phyloP scores from a whole-genome alignment of 2,113 vertebrate species.

The Trichechus manatus region DNA sequence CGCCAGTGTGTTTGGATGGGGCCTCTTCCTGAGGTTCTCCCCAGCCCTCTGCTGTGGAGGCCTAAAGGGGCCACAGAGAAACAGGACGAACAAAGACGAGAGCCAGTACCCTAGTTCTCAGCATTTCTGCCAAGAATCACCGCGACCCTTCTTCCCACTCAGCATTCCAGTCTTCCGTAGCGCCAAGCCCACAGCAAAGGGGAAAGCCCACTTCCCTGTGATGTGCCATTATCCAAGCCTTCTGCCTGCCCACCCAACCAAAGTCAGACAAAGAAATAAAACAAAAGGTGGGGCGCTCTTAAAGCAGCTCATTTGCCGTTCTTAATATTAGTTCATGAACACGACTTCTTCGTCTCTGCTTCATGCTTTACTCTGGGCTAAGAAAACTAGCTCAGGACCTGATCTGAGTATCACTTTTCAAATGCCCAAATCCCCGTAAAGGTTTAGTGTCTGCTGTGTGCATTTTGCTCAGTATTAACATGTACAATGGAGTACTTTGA shows the following conservation, averaged over 20 bases:
- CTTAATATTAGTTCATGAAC: slow-evolving; percentile 46
- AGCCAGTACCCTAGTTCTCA: background rate
- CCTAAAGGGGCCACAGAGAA: background rate
- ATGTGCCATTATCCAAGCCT: slow-evolving; percentile 61
- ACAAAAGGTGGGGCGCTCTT: slow-evolving; percentile 51
- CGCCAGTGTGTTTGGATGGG: background rate
- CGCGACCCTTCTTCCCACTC: slow-evolving; percentile 65
- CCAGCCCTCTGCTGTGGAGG: background rate
- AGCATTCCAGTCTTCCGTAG: slow-evolving; percentile 36
- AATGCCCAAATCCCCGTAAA: slow-evolving; percentile 92
- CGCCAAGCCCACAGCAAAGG: slow-evolving; percentile 66
- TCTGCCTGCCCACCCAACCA: slow-evolving; percentile 55
- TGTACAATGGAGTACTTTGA: slow-evolving; percentile 93
- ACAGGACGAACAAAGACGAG: background rate
- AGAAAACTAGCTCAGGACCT: slow-evolving; percentile 87
- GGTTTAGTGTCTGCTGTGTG: slow-evolving; percentile 93
- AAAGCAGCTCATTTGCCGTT: background rate
- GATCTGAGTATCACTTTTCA: slow-evolving; percentile 92
- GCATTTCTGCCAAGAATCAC: slow-evolving; percentile 47
- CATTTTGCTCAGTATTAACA: slow-evolving; percentile 94
- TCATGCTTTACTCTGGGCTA: slow-evolving; percentile 83
- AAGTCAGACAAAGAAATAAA: slow-evolving; percentile 86
- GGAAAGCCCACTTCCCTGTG: slow-evolving; percentile 53
- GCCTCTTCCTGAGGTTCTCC: background rate
- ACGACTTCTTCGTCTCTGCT: slow-evolving; percentile 58